Percentiles rank a stretch among this genome's conserved stretches.
Conservation (phyloP, 2,888 invertebrate genomes). For the Abrostola triplasia region DNA sequence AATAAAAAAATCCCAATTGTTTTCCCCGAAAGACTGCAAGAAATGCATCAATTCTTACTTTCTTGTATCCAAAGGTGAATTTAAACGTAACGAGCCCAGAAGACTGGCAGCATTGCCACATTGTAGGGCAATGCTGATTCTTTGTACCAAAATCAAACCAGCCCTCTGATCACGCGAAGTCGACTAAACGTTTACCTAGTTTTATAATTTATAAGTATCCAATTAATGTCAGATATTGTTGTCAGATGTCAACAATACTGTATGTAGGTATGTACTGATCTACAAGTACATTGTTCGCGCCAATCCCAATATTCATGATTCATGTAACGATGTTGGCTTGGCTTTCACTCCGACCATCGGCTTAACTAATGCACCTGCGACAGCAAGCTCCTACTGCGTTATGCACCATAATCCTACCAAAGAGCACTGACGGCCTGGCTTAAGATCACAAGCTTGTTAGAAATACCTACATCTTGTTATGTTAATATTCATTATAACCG, state of each 20-base stretch:
- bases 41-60: too few relatives aligned
- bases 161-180: too few relatives aligned
- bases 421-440: not conserved
- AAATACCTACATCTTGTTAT: not conserved
- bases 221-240: too few relatives aligned
- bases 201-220: too few relatives aligned
- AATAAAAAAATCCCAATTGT: too few relatives aligned
- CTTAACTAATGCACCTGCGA: slow-evolving; percentile 4
- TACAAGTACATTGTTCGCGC: not conserved
- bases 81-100: too few relatives aligned
- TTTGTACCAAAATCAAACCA: not conserved
- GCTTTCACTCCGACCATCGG: slow-evolving; percentile 5
- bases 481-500: not conserved
- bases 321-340: slow-evolving; percentile 5
- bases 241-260: too few relatives aligned
- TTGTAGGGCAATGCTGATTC: too few relatives aligned
- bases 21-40: too few relatives aligned
- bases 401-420: not conserved
- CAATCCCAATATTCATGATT: not conserved
- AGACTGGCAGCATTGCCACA: too few relatives aligned
- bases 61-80: too few relatives aligned
- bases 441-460: not conserved
- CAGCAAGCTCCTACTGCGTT: slow-evolving; percentile 4
- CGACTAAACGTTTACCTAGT: too few relatives aligned
- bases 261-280: not conserved